phyloP scores from a whole-genome alignment of 1,140 invertebrate species.

The Ceratosolen fusciceps region DNA sequence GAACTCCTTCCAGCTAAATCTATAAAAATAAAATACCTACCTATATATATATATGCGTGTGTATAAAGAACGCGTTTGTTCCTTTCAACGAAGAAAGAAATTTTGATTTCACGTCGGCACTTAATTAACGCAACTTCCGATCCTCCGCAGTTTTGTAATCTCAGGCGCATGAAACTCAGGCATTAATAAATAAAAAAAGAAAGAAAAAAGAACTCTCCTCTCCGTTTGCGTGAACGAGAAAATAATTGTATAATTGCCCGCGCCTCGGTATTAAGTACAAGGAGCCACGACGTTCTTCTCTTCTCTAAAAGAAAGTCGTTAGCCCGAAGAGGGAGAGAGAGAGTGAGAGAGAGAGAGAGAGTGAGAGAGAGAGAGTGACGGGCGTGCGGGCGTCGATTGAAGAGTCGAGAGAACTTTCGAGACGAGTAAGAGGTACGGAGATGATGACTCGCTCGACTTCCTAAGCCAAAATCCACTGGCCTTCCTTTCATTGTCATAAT shows the following conservation, averaged over 20 bases:
- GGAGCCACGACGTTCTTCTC: background rate
- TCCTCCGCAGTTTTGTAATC: constrained; percentile 44
- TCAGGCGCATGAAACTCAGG: constrained; percentile 28
- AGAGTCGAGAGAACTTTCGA: constrained; percentile 35
- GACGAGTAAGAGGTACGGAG: constrained; percentile 16
- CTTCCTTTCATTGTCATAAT: constrained; percentile 26
- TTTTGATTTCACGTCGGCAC: constrained; percentile 10
- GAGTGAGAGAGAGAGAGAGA: too few species aligned
- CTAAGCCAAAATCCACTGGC: constrained; percentile 3
- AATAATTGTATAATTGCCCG: constrained; percentile 14
- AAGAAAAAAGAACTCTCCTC: constrained; percentile 27
- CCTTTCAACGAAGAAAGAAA: background rate
- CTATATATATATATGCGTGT: too few species aligned
- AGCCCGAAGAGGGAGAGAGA: background rate
- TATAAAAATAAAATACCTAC: too few species aligned
- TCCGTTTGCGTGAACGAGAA: constrained; percentile 19
- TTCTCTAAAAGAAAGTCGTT: constrained; percentile 40
- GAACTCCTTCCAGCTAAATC: too few species aligned
- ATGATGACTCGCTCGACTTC: background rate
- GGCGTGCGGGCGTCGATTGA: background rate
- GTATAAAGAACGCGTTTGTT: too few species aligned
- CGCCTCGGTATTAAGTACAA: background rate
- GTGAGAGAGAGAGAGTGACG: too few species aligned
- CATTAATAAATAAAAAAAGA: too few species aligned
- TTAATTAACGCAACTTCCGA: constrained; percentile 20